A percentile compares a stretch with the other conserved stretches of the same genome.
These are phyloP conservation scores for Labeo rohita DNA, from an alignment of 2,113 vertebrate species.

Conservation along the genomic window DNA sequence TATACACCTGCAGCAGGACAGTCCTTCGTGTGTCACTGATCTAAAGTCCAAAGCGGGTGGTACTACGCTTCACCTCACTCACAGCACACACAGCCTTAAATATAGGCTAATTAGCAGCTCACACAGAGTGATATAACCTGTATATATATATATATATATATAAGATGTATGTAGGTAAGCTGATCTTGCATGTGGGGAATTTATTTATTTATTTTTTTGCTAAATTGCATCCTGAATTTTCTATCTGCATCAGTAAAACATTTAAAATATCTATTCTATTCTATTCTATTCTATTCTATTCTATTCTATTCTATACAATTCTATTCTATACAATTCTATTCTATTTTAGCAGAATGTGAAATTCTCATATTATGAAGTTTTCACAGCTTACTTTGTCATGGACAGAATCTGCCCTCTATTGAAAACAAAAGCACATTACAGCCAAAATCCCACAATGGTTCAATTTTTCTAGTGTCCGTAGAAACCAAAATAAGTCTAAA, in stretches of 20 bases:
- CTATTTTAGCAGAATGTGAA: background rate
- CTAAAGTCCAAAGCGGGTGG: conserved; percentile 25
- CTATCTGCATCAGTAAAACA: background rate
- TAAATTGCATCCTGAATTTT: background rate
- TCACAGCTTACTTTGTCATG: no score
- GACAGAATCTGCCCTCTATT: background rate
- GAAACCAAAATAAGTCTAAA: background rate
- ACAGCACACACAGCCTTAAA: background rate
- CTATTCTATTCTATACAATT: background rate
- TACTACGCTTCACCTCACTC: background rate
- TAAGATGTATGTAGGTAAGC: background rate
- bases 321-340: background rate
- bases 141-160: no score
- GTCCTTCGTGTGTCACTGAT: background rate
- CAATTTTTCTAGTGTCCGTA: background rate
- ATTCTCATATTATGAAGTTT: no score
- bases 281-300: background rate
- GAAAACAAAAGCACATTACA: background rate
- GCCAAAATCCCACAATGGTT: background rate
- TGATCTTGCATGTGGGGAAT: no score
- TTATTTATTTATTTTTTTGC: background rate
- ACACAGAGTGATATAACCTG: background rate
- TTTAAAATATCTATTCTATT: background rate
- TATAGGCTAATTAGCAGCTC: background rate
- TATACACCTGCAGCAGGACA: conserved; percentile 7